Percentiles rank a stretch among this genome's conserved stretches.
Conservation (phyloP, 2,113 vertebrate species). For the Prunella fulvescens region DNA sequence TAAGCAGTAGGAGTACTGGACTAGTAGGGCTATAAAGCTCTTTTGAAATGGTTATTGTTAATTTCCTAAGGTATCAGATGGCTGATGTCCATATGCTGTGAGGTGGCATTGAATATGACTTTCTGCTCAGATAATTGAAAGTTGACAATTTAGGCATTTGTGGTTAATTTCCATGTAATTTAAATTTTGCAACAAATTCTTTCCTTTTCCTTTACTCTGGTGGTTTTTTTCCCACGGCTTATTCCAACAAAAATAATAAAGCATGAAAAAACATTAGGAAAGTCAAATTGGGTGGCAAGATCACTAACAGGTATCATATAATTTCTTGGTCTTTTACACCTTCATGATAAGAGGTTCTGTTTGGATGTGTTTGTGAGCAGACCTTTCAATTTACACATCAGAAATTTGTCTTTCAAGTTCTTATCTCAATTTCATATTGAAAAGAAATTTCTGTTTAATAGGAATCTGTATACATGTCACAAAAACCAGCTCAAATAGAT, state of each 20-base stretch:
- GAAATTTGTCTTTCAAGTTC: not conserved
- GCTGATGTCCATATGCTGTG: not conserved
- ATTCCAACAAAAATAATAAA: not conserved
- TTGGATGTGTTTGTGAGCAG: not conserved
- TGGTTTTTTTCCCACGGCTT: not conserved
- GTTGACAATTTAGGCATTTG: not conserved
- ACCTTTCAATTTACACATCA: not conserved
- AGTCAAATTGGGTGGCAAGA: not conserved
- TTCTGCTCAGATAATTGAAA: not conserved
- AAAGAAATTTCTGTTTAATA: not conserved
- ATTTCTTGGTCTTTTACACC: not conserved
- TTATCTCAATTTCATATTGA: not conserved
- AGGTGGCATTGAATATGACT: not conserved
- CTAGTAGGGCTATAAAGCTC: not conserved
- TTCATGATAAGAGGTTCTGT: not conserved
- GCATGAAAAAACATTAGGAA: not conserved
- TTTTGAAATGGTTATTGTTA: not conserved
- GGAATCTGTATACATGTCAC: not conserved
- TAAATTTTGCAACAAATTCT: not conserved
- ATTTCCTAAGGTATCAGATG: not conserved
- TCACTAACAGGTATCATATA: not conserved
- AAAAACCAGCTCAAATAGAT: not conserved
- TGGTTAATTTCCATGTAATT: not conserved
- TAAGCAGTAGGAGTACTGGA: not conserved
- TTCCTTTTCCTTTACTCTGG: not conserved